Evolutionary conservation across 2,113 vertebrate genomes (phyloP).

Genomic region (Megaceryle maxima): DNA sequence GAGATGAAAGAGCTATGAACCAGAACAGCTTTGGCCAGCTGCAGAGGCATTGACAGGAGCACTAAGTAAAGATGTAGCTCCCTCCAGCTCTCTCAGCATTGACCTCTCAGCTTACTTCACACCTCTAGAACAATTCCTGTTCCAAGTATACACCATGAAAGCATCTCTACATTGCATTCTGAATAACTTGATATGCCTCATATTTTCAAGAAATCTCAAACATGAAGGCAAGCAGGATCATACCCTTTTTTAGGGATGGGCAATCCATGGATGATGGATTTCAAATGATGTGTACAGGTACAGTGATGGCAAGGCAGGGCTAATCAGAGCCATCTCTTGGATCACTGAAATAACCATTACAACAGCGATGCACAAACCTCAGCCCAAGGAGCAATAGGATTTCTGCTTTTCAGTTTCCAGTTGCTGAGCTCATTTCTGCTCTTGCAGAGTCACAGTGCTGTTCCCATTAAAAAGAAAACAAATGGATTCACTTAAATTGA

Average conservation of each 20-base stretch:
- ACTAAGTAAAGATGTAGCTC: background rate
- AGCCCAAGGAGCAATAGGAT: background rate
- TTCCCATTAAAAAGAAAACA: conserved; percentile 35
- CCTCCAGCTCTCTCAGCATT: background rate
- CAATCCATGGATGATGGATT: background rate
- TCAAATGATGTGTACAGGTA: background rate
- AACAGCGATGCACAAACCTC: background rate
- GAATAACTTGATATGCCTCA: background rate
- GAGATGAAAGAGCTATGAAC: background rate
- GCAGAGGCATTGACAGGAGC: background rate
- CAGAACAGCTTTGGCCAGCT: background rate
- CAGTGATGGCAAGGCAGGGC: background rate
- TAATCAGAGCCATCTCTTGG: background rate
- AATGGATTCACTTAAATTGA: conserved; percentile 60
- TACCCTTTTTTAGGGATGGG: background rate
- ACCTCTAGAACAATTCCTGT: background rate
- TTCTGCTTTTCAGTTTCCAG: conserved; percentile 35
- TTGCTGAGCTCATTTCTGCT: conserved; percentile 44
- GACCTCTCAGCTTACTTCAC: background rate
- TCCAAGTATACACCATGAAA: fast-evolving
- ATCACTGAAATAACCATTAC: background rate
- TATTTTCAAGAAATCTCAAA: background rate
- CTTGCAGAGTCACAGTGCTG: conserved; percentile 41
- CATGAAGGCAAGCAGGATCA: background rate
- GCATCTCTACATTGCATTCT: fast-evolving